These are phyloP conservation scores for Reticulitermes speratus DNA, from an alignment of 1,140 invertebrate genomes.

Conservation along the genomic window DNA sequence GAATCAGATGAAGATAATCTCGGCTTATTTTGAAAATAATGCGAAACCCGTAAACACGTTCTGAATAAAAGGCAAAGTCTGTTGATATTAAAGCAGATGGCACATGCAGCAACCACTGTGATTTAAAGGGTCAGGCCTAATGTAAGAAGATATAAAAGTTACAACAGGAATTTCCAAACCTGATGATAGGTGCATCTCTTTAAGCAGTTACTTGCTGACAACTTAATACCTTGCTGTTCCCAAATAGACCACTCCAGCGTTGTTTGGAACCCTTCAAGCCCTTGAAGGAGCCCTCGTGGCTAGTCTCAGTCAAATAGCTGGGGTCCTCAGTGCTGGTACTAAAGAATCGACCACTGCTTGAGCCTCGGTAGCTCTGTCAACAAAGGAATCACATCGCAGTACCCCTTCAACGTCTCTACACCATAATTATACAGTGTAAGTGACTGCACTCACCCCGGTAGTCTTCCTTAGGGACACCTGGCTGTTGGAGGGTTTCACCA, in stretches of 20 bases:
- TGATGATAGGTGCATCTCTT: too few species aligned
- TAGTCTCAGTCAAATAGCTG: constrained; percentile 47
- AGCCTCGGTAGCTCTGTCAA: constrained; percentile 52
- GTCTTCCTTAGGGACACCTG: constrained; percentile 50
- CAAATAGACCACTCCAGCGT: constrained; percentile 65
- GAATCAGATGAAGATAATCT: too few species aligned
- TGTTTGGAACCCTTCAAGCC: constrained; percentile 57
- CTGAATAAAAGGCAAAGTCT: too few species aligned
- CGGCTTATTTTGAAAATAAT: too few species aligned
- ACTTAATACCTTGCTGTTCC: constrained; percentile 54
- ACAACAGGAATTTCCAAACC: too few species aligned
- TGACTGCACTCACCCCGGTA: constrained; percentile 48
- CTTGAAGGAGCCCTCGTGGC: constrained; percentile 46
- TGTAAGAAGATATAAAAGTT: too few species aligned
- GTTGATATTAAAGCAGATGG: too few species aligned
- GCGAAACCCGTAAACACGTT: too few species aligned
- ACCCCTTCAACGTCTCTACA: neutral
- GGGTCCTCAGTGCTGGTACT: constrained; percentile 63
- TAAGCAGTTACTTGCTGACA: too few species aligned
- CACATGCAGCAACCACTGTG: too few species aligned
- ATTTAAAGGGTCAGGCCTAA: too few species aligned
- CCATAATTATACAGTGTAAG: neutral
- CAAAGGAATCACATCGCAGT: neutral
- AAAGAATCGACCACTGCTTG: constrained; percentile 56
- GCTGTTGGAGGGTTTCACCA: constrained; percentile 45